Conservation (phyloP, 2,797 vertebrate species). For the Manis crassicaudata region DNA sequence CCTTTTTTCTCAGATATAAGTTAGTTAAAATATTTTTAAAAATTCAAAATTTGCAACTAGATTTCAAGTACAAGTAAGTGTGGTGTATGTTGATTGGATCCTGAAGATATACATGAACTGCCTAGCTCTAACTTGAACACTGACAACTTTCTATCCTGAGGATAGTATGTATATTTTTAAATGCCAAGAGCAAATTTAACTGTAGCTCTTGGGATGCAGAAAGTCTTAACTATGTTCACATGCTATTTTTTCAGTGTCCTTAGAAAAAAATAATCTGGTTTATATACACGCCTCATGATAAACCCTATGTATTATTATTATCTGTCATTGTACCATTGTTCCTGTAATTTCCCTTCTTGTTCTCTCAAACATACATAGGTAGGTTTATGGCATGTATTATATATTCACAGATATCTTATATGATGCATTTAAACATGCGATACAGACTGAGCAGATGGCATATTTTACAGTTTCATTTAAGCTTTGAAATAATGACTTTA, state of each 20-base stretch:
- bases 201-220: background rate
- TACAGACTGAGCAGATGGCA: conserved; percentile 53
- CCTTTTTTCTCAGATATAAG: background rate
- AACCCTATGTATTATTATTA: background rate
- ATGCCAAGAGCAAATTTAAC: conserved; percentile 63
- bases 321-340: background rate
- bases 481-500: conserved; percentile 53
- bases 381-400: background rate
- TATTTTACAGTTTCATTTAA: conserved; percentile 53
- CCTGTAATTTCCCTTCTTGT: background rate
- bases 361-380: background rate
- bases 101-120: conserved; percentile 26
- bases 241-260: background rate
- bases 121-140: conserved; percentile 35
- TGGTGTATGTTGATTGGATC: background rate
- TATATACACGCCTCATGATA: background rate
- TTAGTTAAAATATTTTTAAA: background rate
- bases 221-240: background rate
- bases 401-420: background rate
- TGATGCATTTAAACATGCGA: background rate
- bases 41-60: conserved; percentile 28
- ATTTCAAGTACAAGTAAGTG: conserved; percentile 18
- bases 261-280: background rate
- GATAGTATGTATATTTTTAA: conserved; percentile 43
- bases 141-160: conserved; percentile 52